These are phyloP conservation scores for Drosophila sturtevanti DNA, from an alignment of 1,140 invertebrate species.

Conservation along the genomic window DNA sequence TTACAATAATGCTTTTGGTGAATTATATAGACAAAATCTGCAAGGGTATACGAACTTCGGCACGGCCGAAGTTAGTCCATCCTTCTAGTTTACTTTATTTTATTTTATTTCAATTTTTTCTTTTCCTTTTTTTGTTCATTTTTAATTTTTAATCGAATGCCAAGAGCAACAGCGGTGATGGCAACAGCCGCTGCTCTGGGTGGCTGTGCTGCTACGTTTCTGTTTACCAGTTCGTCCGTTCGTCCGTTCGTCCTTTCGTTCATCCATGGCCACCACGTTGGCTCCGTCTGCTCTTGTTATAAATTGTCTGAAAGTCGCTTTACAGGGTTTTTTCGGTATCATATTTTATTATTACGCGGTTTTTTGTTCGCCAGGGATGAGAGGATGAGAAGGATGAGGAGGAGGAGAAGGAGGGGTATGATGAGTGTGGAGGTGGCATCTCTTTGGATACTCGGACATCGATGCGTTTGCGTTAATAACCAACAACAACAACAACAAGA, in stretches of 20 bases:
- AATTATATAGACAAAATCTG: no score
- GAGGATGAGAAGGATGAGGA: not conserved
- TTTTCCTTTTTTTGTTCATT: conserved; percentile 31
- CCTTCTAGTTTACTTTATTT: no score
- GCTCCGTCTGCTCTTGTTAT: conserved; percentile 31
- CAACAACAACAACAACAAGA: conserved; percentile 39
- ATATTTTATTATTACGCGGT: conserved; percentile 52
- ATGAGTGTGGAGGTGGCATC: not conserved
- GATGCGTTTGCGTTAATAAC: conserved; percentile 27
- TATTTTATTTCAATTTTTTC: no score
- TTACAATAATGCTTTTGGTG: no score
- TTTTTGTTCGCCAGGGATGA: conserved; percentile 17
- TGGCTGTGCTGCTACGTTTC: not conserved
- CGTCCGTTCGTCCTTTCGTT: no score
- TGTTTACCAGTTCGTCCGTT: not conserved
- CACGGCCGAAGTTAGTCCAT: no score
- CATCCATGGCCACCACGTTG: not conserved
- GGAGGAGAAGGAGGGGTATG: not conserved
- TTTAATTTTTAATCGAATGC: conserved; percentile 40
- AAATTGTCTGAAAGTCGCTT: conserved; percentile 49
- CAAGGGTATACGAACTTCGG: no score
- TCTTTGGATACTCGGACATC: conserved; percentile 4
- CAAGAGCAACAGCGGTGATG: conserved; percentile 12
- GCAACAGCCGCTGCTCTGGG: not conserved
- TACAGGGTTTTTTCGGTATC: conserved; percentile 42